Evolutionary conservation across 2,888 invertebrate genomes (phyloP).

Genomic region (Nemotelus pantherinus): DNA sequence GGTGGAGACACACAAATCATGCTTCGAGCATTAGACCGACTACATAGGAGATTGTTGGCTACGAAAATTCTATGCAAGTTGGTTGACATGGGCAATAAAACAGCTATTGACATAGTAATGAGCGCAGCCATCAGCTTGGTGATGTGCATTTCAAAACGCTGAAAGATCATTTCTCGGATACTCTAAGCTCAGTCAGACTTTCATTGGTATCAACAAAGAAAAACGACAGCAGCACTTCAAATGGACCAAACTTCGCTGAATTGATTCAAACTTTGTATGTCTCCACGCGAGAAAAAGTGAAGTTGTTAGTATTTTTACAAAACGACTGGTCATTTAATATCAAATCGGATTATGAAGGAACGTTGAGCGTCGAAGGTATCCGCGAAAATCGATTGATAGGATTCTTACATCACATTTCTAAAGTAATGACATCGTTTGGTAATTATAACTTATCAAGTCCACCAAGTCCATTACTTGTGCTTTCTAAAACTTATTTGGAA

Average conservation of each 20-base stretch:
- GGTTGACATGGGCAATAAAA: slow-evolving; percentile 77
- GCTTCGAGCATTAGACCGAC: slow-evolving; percentile 89
- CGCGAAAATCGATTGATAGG: slow-evolving; percentile 85
- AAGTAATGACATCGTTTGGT: slow-evolving; percentile 61
- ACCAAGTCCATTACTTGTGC: slow-evolving; percentile 83
- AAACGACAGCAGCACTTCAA: slow-evolving; percentile 66
- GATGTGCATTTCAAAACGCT: slow-evolving; percentile 81
- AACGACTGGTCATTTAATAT: slow-evolving; percentile 89
- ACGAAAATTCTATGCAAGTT: slow-evolving; percentile 88
- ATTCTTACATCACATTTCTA: slow-evolving; percentile 61
- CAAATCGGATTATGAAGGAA: slow-evolving; percentile 82
- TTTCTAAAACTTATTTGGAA: slow-evolving; percentile 91
- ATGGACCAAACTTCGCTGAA: slow-evolving; percentile 74
- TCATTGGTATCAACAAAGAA: slow-evolving; percentile 79
- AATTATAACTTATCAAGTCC: slow-evolving; percentile 75
- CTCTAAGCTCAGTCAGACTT: slow-evolving; percentile 84
- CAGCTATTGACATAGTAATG: slow-evolving; percentile 80
- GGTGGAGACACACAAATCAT: slow-evolving; percentile 83
- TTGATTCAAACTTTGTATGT: slow-evolving; percentile 82
- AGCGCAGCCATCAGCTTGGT: slow-evolving; percentile 80
- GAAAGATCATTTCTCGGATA: slow-evolving; percentile 82
- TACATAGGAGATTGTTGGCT: slow-evolving; percentile 87
- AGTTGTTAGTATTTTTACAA: slow-evolving; percentile 85
- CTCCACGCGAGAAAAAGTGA: slow-evolving; percentile 88
- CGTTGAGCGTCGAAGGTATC: slow-evolving; percentile 85